Evolutionary conservation across 2,888 invertebrate species (phyloP).

Genomic region (Lepidocyrtoides sp.): DNA sequence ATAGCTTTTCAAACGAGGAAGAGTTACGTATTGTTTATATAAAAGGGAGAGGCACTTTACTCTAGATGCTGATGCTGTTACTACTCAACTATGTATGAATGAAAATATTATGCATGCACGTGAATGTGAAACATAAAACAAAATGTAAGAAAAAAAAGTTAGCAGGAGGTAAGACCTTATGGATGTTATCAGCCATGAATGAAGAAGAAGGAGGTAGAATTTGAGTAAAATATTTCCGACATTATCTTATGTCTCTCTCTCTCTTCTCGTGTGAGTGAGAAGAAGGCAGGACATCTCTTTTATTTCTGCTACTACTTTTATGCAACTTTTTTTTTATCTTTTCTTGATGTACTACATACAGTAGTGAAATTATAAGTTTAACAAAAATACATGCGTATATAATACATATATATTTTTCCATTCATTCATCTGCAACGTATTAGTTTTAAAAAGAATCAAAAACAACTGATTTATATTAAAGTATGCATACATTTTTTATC

Average conservation of each 20-base stretch:
- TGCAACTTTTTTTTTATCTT: conserved; percentile 58
- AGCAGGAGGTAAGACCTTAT: conserved; percentile 73
- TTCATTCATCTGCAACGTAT: conserved; percentile 10
- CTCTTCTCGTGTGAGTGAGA: conserved; percentile 44
- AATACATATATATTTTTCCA: background rate
- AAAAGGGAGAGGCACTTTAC: conserved; percentile 27
- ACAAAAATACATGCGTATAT: background rate
- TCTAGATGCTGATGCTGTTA: no score
- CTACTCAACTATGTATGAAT: background rate
- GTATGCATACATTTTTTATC: background rate
- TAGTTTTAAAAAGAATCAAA: background rate
- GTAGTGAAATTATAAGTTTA: no score
- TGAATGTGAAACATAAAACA: conserved; percentile 15
- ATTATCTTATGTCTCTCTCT: conserved; percentile 61
- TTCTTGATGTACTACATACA: background rate
- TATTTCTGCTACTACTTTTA: conserved; percentile 53
- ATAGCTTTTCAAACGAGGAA: background rate
- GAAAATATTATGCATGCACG: conserved; percentile 17
- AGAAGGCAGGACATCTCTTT: conserved; percentile 62
- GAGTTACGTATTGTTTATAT: background rate
- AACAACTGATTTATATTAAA: background rate
- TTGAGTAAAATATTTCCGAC: conserved; percentile 80
- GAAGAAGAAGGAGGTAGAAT: conserved; percentile 71
- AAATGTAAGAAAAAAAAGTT: conserved; percentile 36
- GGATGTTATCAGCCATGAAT: conserved; percentile 74